Evolutionary conservation across 2,888 invertebrate species (phyloP), one percentile per base, ranked within the genome.

Genomic region (Acrobasis repandana): DNA sequence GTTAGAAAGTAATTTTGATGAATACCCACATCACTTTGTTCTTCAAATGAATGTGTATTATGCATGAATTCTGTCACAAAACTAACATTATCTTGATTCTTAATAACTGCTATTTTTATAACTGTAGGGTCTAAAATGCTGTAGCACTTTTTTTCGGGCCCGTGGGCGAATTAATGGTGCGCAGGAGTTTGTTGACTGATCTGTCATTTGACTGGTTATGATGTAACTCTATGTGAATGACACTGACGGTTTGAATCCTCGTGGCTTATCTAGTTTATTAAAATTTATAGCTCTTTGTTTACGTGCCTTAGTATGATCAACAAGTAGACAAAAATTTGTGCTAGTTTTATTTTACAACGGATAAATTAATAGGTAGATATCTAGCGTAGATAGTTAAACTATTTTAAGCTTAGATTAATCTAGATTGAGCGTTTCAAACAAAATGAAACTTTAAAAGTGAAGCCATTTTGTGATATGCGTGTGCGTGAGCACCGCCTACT

Each of bases 81-180:
- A 51, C 9, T 33, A 9, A 33, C 43, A 20, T 33, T 33, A 59
- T 43, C 51, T 9, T 58, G n/a, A 49, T 48, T 8, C 6, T 57
- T 33, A 33, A 47, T 57, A 15, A 57, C 36, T 20, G 33, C 15
- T 49, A 58, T 49, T 49, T 18, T 58, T 18, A 49, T 36, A n/a
- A 20, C 1, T 1, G 4, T 58, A 50, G 5, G 34, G 58, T 58
- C n/a, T 8, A 49, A n/a, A 38, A 38, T 58, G 9, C 36, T n/a
- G 20, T n/a, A 20, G 38, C 49, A 20, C 11, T 18, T 34, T 18
- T 56, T 36, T 57, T 33, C 14, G 15, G 28, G 11, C n/a, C 60
- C 75, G 90, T 90, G 87, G 90, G 88, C 85, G 89, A 77, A 79
- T 79, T 82, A 86, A 87, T 85, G 77, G 75, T 74, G 80, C 76